Base-by-base conservation (phyloP, 2,888 invertebrate genomes). In the Melanargia galathea region DNA sequence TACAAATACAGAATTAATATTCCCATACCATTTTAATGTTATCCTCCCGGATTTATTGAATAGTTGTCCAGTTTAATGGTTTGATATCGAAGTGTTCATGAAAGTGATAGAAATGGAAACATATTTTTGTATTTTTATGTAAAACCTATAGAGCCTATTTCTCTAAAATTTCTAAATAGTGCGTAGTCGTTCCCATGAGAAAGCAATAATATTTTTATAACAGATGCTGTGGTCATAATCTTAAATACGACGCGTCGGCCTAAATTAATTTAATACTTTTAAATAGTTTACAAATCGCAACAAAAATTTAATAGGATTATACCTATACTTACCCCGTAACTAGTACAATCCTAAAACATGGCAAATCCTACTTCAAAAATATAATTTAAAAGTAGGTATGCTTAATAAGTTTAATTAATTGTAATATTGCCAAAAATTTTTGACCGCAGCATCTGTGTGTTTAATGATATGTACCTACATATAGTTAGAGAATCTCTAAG, bases 51-150 rank as follows among this genome's bases (percentile, higher is more conserved):
- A 68, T 74, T 59, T 51, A 75, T 80, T 78, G 73, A 78, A 81
- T 84, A 87, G 83, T 75, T 77, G 87, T 88, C 87, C 87, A 87
- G 79, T 82, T 59, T 78, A 67, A 71, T 68, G 60, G 77, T 84
- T 84, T 84, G 78, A 83, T 84, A 86, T 82, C 76, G 75, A 90
- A 84, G 90, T 91, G 90, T 91, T 91, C 90, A 90, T 83, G 69
- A 83, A 85, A 82, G 88, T 90, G 88, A 88, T 90, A 90, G 81
- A 82, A 75, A 81, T 70, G 67, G 46, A 86, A 77, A 82, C 79
- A 86, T 90, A 90, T 90, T 90, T 90, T 90, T 90, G 79, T 90
- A 89, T 84, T 80, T 81, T 82, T 82, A 78, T 77, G 81, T 80
- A 80, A 80, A 71, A 75, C 78, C 79, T 78, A 80, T 79, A 77